Evolutionary conservation across 1,140 invertebrate species (phyloP), one percentile per base, ranked within the genome.

Genomic region (Sitophilus oryzae): DNA sequence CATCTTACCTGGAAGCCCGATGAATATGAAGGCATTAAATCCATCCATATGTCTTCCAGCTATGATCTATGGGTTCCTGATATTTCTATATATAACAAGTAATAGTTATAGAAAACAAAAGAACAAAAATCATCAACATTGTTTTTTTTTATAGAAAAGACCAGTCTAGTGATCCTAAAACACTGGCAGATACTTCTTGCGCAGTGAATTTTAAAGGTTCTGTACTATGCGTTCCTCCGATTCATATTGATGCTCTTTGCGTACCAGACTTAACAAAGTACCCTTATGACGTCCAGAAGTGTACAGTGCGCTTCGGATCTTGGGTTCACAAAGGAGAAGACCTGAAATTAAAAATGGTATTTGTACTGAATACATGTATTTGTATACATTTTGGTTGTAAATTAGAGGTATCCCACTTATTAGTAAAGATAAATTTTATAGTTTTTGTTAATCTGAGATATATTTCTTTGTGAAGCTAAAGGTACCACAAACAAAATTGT

Each of bases 301-400:
- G 79, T 54, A 69, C 69, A 0, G 37, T 79, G 9, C 68, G 67
- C 21, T 73, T 79, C 50, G 77, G 77, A 2, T 77, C 78, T 0
- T 83, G 81, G 82, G 73, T 77, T 50, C 75, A 82, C 46, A 75
- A 72, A 0, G 77, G 76, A 0, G 78, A 81, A 66, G 79, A 83
- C 63, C 67, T 83, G 1, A 73, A 79, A 56, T 75, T 79, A 23
- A 70, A 71, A 34, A 52, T 73, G 2, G 48, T 30, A 30, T n/a
- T n/a, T n/a, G n/a, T n/a, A n/a, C n/a, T n/a, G n/a, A n/a, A n/a
- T n/a, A n/a, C n/a, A n/a, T n/a, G n/a, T n/a, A n/a, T n/a, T n/a
- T n/a, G n/a, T n/a, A n/a, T n/a, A n/a, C n/a, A n/a, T n/a, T n/a
- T n/a, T n/a, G n/a, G n/a, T n/a, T n/a, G n/a, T n/a, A n/a, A n/a